A percentile compares a stretch with the other conserved stretches of the same genome.
These are phyloP conservation scores for Darevskia nairensis DNA, from an alignment of 2,797 vertebrate species.

Conservation along the genomic window DNA sequence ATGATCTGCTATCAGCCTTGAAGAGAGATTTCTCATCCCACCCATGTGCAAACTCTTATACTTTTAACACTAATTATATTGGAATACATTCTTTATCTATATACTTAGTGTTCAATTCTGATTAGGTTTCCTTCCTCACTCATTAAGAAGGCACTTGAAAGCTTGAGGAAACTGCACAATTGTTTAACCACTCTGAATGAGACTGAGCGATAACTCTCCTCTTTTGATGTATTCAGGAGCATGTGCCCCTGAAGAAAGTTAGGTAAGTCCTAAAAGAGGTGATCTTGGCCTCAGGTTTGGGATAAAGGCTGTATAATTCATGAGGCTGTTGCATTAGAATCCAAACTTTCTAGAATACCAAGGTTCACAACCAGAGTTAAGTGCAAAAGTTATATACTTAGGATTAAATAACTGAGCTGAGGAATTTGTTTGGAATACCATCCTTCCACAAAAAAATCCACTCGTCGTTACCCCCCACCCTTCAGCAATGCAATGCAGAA, in stretches of 20 bases:
- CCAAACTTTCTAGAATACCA: too few species aligned
- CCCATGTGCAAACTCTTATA: not conserved
- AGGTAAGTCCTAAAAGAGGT: not conserved
- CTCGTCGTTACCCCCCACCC: too few species aligned
- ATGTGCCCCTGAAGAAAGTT: not conserved
- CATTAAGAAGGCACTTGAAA: not conserved
- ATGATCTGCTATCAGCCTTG: not conserved
- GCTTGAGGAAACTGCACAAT: not conserved
- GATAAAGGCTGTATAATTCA: constrained; percentile 1
- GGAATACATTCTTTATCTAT: not conserved
- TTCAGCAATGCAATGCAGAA: too few species aligned
- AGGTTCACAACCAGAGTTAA: too few species aligned
- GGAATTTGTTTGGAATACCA: too few species aligned
- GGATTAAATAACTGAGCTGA: too few species aligned
- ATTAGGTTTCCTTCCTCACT: not conserved
- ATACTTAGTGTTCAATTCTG: not conserved
- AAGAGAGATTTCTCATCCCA: not conserved
- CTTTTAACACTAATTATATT: not conserved
- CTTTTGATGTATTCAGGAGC: not conserved
- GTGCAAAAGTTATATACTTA: too few species aligned
- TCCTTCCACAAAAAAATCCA: too few species aligned
- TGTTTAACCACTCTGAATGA: not conserved
- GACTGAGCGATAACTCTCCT: not conserved
- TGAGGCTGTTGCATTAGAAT: not conserved
- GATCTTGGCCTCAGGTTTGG: not conserved